Base-by-base conservation (phyloP, 2,113 vertebrate genomes). In the Craseonycteris thonglongyai region DNA sequence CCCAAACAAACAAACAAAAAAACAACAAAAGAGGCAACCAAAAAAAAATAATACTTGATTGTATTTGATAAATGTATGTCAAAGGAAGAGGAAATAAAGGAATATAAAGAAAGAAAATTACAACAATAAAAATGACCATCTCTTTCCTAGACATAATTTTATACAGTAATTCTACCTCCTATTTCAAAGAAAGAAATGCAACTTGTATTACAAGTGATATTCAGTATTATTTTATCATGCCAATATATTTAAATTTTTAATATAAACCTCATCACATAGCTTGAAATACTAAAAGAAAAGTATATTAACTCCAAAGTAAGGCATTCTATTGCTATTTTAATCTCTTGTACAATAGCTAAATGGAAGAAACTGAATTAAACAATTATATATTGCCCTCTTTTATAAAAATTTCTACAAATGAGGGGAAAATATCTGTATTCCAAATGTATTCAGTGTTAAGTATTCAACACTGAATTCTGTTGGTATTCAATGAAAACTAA, bases 381-480 rank as follows among this genome's bases (percentile, higher is more conserved):
- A 80, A 93, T 81, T 81, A 90, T 71, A 61, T 80, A 51, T 88
- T 79, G 7, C 9, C 22, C 10, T 49, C 26, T 68, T 88, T 93
- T 92, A 93, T 91, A 94, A 96, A 91, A 91, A 40, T 74, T 28
- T 2, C 12, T 61, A 72, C 42, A 76, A 85, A 78, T 81, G 9
- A 47, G 28, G 13, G 11, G 83, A 88, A 93, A 63, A 65, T 83
- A 69, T 71, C 4, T 69, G 33, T 75, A 63, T 65, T 86, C 24
- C 51, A 88, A 75, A 49, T 83, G 10, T n/a, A 76, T 58, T 16
- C 4, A 40, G 51, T 84, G 22, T 45, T n/a, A 95, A 58, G 38
- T 30, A 42, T 75, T n/a, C n/a, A n/a, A n/a, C n/a, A n/a, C n/a
- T n/a, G n/a, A n/a, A n/a, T n/a, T n/a, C n/a, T n/a, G n/a, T n/a